Base-by-base conservation (phyloP, 2,888 invertebrate genomes). In the Cephus rjabovi region DNA sequence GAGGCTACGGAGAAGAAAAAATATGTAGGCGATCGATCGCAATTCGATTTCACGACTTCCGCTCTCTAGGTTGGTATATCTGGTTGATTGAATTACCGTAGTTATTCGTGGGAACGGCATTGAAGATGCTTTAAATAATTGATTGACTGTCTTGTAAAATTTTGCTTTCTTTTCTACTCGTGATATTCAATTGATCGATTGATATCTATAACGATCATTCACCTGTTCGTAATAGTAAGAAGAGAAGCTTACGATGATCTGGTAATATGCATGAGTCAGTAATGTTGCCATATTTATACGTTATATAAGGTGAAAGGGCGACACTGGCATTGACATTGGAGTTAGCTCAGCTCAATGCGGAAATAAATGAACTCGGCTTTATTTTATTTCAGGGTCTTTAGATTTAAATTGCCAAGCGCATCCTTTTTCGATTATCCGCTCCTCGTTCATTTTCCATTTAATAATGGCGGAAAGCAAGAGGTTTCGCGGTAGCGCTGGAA, bases 231-330 rank as follows among this genome's bases (percentile, higher is more conserved):
- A 15, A 40, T 40, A 12, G 40, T 15, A 15, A 40, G 40, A 40
- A 15, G 15, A 40, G 40, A 40, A 15, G 15, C 56, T 56, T 9
- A 23, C 82, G 84, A 86, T 84, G 83, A 84, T 81, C 81, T 76
- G 82, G 86, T 85, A 84, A 87, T 84, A 85, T 84, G 84, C 83
- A 81, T 79, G 83, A 82, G 83, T 79, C 83, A 79, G 82, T 81
- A 83, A 79, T 81, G 56, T 56, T 56, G 56, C 23, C 68, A 12
- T 75, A 75, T 33, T 40, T 34, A 34, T 85, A 84, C 85, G 86
- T 89, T 89, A 91, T 91, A 91, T 91, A 91, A 91, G 91, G 91
- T 91, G 91, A 91, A 91, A 91, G 91, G 91, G 90, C 89, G 90
- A 86, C 89, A 77, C 78, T 88, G 91, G 87, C 91, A 91, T 91